Evolutionary conservation across 2,113 vertebrate species (phyloP).

Genomic region (Takifugu flavidus): DNA sequence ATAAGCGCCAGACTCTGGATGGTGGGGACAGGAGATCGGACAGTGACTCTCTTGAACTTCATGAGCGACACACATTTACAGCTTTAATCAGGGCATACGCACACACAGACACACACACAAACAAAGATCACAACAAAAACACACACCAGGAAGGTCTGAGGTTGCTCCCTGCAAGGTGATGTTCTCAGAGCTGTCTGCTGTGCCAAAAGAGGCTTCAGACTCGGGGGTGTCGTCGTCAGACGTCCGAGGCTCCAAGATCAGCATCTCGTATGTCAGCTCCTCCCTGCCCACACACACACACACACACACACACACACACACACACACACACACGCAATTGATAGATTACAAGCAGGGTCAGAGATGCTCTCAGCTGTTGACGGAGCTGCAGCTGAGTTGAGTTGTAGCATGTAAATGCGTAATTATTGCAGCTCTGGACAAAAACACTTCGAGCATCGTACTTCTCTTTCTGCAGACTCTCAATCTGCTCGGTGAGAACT

Average conservation of each 20-base stretch:
- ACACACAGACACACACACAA: conserved; percentile 1
- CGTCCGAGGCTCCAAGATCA: conserved; percentile 86
- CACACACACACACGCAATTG: not conserved
- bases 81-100: not conserved
- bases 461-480: conserved; percentile 94
- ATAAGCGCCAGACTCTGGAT: conserved; percentile 63
- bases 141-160: conserved; percentile 76
- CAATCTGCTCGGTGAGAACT: conserved; percentile 88
- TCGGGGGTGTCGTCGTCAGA: conserved; percentile 92
- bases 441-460: conserved; percentile 58
- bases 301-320: not conserved
- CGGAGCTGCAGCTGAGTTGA: too few species aligned
- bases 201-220: conserved; percentile 90
- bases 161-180: conserved; percentile 83
- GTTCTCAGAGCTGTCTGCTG: conserved; percentile 91
- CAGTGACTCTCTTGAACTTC: not conserved
- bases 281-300: conserved; percentile 73
- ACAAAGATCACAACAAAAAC: not conserved
- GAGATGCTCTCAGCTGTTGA: too few species aligned
- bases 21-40: not conserved
- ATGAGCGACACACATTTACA: not conserved
- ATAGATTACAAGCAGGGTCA: not conserved
- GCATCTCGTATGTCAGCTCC: conserved; percentile 91
- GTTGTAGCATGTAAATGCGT: not conserved
- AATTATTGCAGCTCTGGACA: not conserved